phyloP scores from a whole-genome alignment of 2,113 vertebrate species.

The Lontra canadensis region DNA sequence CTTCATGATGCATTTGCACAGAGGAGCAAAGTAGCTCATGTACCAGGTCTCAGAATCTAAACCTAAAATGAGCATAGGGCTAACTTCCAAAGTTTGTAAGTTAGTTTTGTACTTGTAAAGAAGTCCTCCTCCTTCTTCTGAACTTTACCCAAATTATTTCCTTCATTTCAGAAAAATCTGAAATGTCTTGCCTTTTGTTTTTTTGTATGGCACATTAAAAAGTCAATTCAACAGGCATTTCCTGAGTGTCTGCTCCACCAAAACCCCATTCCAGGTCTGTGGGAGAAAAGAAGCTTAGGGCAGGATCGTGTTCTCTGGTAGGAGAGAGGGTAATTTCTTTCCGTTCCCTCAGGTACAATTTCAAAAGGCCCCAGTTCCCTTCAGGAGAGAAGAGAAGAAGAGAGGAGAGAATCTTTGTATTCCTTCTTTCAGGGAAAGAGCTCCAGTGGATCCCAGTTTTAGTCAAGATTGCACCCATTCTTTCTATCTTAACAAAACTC shows the following conservation, averaged over 20 bases:
- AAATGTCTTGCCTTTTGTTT: conserved; percentile 47
- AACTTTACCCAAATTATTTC: not conserved
- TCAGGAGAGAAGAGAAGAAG: not conserved
- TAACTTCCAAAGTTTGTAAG: not conserved
- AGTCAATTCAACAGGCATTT: conserved; percentile 52
- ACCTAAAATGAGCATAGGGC: not conserved
- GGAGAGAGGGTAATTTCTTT: not conserved
- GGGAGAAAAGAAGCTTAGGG: not conserved
- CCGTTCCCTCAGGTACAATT: not conserved
- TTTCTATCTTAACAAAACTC: not conserved
- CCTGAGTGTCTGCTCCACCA: conserved; percentile 6
- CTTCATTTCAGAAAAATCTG: conserved; percentile 43
- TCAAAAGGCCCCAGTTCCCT: not conserved
- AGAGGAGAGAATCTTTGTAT: not conserved
- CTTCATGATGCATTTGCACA: not conserved
- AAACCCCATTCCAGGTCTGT: not conserved
- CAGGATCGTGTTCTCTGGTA: not conserved
- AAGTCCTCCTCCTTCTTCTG: not conserved
- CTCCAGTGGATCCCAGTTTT: not conserved
- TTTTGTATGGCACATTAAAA: conserved; percentile 41
- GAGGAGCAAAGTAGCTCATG: not conserved
- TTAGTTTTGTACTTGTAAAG: not conserved
- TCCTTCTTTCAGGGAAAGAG: not conserved
- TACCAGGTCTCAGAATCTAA: not conserved
- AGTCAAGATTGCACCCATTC: not conserved